Percentiles rank a stretch among this genome's conserved stretches.
Evolutionary conservation across 2,113 vertebrate species (phyloP).

Genomic region (Octodon degus): DNA sequence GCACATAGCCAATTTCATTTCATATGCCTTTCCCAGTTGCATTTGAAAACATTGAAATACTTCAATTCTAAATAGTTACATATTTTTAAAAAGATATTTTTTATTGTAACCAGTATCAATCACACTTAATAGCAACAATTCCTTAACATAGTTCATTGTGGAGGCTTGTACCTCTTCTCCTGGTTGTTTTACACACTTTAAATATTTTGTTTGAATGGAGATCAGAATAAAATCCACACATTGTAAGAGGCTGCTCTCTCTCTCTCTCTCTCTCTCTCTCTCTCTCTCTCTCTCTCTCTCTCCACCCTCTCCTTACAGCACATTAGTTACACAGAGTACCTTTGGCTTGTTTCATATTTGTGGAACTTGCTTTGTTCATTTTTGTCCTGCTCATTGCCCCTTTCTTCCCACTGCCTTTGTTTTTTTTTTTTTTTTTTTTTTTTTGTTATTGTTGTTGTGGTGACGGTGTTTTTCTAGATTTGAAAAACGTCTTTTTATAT

Average conservation of each 20-base stretch:
- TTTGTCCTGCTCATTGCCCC: not conserved
- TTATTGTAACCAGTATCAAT: not conserved
- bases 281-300: not conserved
- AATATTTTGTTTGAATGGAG: not conserved
- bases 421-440: no score
- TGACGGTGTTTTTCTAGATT: not conserved
- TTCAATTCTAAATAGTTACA: not conserved
- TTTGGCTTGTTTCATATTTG: not conserved
- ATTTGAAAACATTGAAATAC: not conserved
- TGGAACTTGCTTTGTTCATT: not conserved
- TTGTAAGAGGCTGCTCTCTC: not conserved
- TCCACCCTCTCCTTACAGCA: not conserved
- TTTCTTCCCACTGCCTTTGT: not conserved
- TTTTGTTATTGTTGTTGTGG: no score
- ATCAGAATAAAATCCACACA: not conserved
- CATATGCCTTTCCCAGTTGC: not conserved
- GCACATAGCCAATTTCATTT: not conserved
- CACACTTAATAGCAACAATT: not conserved
- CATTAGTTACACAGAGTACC: not conserved
- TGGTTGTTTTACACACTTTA: not conserved
- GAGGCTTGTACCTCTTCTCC: not conserved
- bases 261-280: not conserved
- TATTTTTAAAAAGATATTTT: slow-evolving; percentile 26
- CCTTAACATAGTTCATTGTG: not conserved
- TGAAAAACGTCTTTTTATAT: not conserved